These are phyloP conservation scores for Drosophila mimetica DNA, from an alignment of 2,888 invertebrate genomes.

Conservation along the genomic window DNA sequence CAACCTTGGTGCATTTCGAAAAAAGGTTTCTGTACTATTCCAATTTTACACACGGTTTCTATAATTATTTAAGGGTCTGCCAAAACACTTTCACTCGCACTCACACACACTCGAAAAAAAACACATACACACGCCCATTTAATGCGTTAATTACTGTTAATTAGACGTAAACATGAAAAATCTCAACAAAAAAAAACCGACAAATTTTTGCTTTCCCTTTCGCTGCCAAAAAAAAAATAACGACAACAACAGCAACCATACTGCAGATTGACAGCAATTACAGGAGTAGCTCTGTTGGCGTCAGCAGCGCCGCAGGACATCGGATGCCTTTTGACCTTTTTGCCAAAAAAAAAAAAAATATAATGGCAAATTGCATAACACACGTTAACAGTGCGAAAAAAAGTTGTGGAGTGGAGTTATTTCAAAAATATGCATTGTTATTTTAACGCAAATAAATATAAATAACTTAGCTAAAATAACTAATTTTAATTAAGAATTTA, in stretches of 20 bases:
- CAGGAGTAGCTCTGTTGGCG: constrained; percentile 34
- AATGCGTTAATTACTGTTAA: constrained; percentile 76
- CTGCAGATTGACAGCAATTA: constrained; percentile 71
- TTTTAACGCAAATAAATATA: too few species aligned
- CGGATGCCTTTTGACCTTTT: constrained; percentile 41
- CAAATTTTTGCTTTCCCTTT: constrained; percentile 61
- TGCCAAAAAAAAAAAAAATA: constrained; percentile 3
- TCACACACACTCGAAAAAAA: not conserved
- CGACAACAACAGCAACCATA: not conserved
- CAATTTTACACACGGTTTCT: constrained; percentile 9
- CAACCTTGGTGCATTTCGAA: not conserved
- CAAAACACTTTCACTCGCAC: constrained; percentile 38
- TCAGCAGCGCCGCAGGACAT: constrained; percentile 36
- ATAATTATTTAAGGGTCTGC: constrained; percentile 23
- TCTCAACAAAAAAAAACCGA: constrained; percentile 19
- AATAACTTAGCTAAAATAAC: too few species aligned
- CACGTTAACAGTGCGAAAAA: constrained; percentile 2
- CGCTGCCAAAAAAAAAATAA: constrained; percentile 29
- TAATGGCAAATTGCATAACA: constrained; percentile 35
- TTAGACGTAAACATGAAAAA: constrained; percentile 66
- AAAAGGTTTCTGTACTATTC: not conserved
- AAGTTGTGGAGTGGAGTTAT: too few species aligned
- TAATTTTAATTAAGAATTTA: too few species aligned
- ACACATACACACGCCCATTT: constrained; percentile 46
- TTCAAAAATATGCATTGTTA: too few species aligned